Evolutionary conservation across 2,113 vertebrate genomes (phyloP), one percentile per base, ranked within the genome.

Genomic region (Chionodraco myersi): DNA sequence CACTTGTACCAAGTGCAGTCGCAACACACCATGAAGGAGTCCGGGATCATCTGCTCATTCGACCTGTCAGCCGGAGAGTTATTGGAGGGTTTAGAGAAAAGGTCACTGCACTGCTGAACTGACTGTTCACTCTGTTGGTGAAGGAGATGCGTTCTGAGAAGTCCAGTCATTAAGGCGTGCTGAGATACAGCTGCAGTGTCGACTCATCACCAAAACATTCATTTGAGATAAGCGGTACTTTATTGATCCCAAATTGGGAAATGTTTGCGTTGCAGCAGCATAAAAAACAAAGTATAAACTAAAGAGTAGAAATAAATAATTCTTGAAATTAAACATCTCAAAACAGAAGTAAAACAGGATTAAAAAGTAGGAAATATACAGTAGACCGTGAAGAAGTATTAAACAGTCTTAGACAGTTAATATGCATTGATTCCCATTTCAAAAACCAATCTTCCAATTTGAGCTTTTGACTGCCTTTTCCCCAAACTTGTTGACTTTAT

Each of bases 1-100:
- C 79, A 86, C 88, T 93, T 89, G 92, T 92, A 88, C 69, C 11
- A 73, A 85, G 80, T 79, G 86, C 86, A 83, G 79, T 90, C 59
- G 64, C 82, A 86, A 72, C 88, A 54, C 71, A 79, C 72, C 89
- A 74, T 84, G 86, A 91, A 88, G 88, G 79, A 86, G 86, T 88
- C 86, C 4, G 69, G 71, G 70, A 82, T 86, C 80, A 75, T 85
- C 75, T 71, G 87, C 80, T 89, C 81, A 67, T 67, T 81, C 77
- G 12, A 69, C 77, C 79, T 89, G 92, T 92, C 92, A 92, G 82
- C 71, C 52, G 57, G n/a, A 82, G 85, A 88, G 62, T 88, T 85
- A 85, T 77, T 70, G 81, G 74, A 85, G 87, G 76, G 74, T 88
- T 87, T 77, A 78, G 83, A 82, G 86, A 72, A 93, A 89, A 91